Evolutionary conservation across 2,888 invertebrate species (phyloP).

Genomic region (Eupithecia abbreviata): DNA sequence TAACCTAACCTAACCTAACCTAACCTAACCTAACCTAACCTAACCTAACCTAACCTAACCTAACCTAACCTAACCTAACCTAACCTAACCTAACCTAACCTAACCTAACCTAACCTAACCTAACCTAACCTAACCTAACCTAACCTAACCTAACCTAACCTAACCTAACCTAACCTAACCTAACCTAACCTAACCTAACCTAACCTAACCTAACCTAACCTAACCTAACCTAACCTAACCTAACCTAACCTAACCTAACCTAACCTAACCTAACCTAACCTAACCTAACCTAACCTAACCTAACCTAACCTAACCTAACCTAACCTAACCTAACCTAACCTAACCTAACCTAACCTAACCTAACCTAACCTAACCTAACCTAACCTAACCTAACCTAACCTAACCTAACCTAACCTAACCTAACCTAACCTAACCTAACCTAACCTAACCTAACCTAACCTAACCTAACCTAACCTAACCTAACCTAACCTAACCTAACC

Average conservation of each 20-base stretch:
- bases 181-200: conserved; percentile 21
- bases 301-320: conserved; percentile 14
- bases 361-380: conserved; percentile 6
- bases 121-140: conserved; percentile 21
- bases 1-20: conserved; percentile 4
- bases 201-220: conserved; percentile 29
- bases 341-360: conserved; percentile 12
- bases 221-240: conserved; percentile 31
- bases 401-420: conserved; percentile 19
- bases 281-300: conserved; percentile 23
- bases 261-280: conserved; percentile 30
- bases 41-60: conserved; percentile 4
- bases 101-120: conserved; percentile 20
- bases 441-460: conserved; percentile 35
- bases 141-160: conserved; percentile 20
- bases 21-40: conserved; percentile 4
- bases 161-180: conserved; percentile 21
- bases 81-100: conserved; percentile 20
- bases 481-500: conserved; percentile 34
- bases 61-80: conserved; percentile 12
- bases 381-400: conserved; percentile 21
- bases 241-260: conserved; percentile 31
- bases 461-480: conserved; percentile 33
- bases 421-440: conserved; percentile 23
- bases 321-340: conserved; percentile 6